Evolutionary conservation across 2,888 invertebrate genomes (phyloP).

Genomic region (Thera britannica): DNA sequence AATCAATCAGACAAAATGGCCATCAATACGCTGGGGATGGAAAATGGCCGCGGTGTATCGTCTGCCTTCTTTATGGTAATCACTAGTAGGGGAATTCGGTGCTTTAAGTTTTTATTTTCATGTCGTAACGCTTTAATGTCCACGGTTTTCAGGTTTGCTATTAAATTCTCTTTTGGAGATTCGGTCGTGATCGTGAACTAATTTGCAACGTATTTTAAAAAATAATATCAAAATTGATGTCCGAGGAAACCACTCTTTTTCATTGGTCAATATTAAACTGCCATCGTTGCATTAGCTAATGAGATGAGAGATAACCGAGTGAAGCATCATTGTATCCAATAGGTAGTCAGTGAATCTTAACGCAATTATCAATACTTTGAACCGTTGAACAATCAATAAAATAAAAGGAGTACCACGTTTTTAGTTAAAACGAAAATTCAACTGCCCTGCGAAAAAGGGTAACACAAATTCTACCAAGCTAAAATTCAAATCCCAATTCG

Average conservation of each 20-base stretch:
- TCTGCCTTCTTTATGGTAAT: slow-evolving; percentile 69
- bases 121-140: slow-evolving; percentile 14
- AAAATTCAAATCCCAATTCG: neutral
- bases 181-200: neutral
- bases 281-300: too few species aligned
- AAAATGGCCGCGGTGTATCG: slow-evolving; percentile 49
- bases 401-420: too few species aligned
- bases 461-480: neutral
- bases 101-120: slow-evolving; percentile 21
- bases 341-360: too few species aligned
- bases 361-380: too few species aligned
- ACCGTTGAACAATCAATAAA: too few species aligned
- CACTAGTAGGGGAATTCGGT: slow-evolving; percentile 41
- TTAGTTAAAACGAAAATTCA: too few species aligned
- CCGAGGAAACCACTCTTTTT: too few species aligned
- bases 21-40: slow-evolving; percentile 56
- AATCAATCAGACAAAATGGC: slow-evolving; percentile 74
- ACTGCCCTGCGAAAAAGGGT: too few species aligned
- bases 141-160: slow-evolving; percentile 1
- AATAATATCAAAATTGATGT: too few species aligned
- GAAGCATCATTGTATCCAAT: too few species aligned
- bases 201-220: neutral
- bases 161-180: slow-evolving; percentile 6
- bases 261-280: too few species aligned
- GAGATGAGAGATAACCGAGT: too few species aligned